These are phyloP conservation scores for Ophioderma brevispina DNA, from an alignment of 35 echinoderm and acorn worm species.

Conservation along the genomic window DNA sequence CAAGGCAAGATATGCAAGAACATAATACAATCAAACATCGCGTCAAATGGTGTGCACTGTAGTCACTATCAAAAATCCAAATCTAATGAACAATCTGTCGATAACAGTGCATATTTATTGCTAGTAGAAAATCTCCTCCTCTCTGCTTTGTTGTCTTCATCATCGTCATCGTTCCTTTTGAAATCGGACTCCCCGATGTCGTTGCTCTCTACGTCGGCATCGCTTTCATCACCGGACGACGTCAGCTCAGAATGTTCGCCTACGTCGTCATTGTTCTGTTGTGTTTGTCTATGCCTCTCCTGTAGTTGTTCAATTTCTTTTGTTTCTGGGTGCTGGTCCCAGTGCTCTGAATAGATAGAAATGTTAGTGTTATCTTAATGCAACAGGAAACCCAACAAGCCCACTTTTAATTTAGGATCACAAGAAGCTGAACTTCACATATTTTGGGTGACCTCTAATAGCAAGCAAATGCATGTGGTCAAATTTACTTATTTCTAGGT, in stretches of 20 bases:
- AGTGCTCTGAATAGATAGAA: constrained; percentile 67
- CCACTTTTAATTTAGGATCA: too few species aligned
- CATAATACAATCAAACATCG: too few species aligned
- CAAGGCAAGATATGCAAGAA: too few species aligned
- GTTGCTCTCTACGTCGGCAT: constrained; percentile 88
- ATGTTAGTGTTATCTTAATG: too few species aligned
- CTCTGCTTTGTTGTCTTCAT: not conserved
- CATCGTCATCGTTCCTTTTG: constrained; percentile 23
- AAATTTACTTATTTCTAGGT: too few species aligned
- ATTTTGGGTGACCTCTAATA: too few species aligned
- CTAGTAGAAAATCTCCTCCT: constrained; percentile 41
- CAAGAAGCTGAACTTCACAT: too few species aligned
- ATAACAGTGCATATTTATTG: constrained; percentile 70
- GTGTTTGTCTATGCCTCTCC: constrained; percentile 65
- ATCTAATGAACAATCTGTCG: not conserved
- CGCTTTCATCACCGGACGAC: constrained; percentile 77
- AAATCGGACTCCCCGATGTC: constrained; percentile 55
- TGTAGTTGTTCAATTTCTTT: constrained; percentile 72
- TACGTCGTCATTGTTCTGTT: constrained; percentile 33
- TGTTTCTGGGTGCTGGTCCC: constrained; percentile 89
- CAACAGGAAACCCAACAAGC: too few species aligned
- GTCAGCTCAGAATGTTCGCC: constrained; percentile 75
- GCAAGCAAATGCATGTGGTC: too few species aligned
- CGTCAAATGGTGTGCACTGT: too few species aligned
- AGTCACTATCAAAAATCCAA: not conserved